These are phyloP conservation scores for Melanostigma gelatinosum DNA, from an alignment of 2,113 vertebrate genomes.

Conservation along the genomic window DNA sequence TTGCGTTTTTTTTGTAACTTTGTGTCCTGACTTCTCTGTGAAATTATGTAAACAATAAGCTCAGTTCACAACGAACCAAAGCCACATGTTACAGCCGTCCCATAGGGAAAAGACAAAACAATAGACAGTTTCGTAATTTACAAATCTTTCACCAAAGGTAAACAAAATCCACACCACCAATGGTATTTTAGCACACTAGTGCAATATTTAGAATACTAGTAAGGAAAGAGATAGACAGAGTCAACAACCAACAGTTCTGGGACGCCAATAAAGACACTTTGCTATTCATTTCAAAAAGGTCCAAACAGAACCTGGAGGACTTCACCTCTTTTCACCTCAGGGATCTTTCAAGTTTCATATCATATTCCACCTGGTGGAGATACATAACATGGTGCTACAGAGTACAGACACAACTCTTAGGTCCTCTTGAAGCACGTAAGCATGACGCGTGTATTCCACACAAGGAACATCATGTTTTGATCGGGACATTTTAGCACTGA, in stretches of 20 bases:
- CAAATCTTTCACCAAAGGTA: background rate
- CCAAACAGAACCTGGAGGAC: slow-evolving; percentile 25
- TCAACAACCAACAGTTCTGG: background rate
- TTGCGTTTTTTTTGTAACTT: background rate
- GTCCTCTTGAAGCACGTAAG: background rate
- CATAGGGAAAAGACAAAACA: background rate
- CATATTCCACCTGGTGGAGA: background rate
- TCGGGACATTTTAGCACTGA: background rate
- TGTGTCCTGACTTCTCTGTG: background rate
- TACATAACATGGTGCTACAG: background rate
- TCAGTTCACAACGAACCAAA: slow-evolving; percentile 2
- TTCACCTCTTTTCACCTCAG: slow-evolving; percentile 3
- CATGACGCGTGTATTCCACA: background rate
- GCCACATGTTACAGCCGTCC: background rate
- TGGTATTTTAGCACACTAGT: background rate
- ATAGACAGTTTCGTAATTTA: background rate
- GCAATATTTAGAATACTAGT: background rate
- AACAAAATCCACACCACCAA: background rate
- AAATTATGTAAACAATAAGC: background rate
- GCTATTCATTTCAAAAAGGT: slow-evolving; percentile 25
- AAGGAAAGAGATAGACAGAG: background rate
- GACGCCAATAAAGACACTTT: slow-evolving; percentile 20
- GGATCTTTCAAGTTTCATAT: background rate
- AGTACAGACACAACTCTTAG: background rate
- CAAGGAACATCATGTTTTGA: background rate